Evolutionary conservation across 1,140 invertebrate genomes (phyloP).

Genomic region (Andricus grossulariae): DNA sequence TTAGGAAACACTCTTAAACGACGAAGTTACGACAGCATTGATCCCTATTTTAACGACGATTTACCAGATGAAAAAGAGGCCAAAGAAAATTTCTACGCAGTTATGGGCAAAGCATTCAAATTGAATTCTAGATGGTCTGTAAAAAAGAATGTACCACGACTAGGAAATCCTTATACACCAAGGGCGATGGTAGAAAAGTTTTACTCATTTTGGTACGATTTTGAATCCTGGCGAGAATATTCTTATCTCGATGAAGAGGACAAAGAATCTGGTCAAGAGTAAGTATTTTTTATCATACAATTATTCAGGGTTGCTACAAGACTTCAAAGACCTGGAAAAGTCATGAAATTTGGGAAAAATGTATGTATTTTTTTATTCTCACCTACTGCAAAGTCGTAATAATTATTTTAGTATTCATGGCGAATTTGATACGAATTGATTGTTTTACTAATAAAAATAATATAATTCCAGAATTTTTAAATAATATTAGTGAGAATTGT

Average conservation of each 20-base stretch:
- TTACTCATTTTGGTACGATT: conserved; percentile 96
- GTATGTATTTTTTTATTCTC: too few relatives aligned
- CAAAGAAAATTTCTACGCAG: conserved; percentile 90
- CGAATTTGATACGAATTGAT: too few relatives aligned
- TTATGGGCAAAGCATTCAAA: conserved; percentile 88
- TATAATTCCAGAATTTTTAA: too few relatives aligned
- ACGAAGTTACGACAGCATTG: conserved; percentile 96
- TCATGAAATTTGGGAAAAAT: too few relatives aligned
- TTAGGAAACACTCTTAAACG: conserved; percentile 89
- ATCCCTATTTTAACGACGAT: conserved; percentile 94
- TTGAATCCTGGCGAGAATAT: conserved; percentile 99
- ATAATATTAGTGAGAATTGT: too few relatives aligned
- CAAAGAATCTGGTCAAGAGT: conserved; percentile 96
- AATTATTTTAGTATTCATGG: too few relatives aligned
- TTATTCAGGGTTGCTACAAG: too few relatives aligned
- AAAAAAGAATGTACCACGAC: conserved; percentile 88
- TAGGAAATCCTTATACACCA: conserved; percentile 79
- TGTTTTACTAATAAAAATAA: too few relatives aligned
- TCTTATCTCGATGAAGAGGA: conserved; percentile 99
- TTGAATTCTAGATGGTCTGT: conserved; percentile 95
- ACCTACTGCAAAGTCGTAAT: too few relatives aligned
- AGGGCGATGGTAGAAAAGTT: conserved; percentile 89
- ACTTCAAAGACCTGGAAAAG: too few relatives aligned
- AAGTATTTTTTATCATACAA: conserved; percentile 46
- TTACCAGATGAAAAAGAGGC: conserved; percentile 86